Evolutionary conservation across 2,113 vertebrate species (phyloP).

Genomic region (Xenopus tropicalis): DNA sequence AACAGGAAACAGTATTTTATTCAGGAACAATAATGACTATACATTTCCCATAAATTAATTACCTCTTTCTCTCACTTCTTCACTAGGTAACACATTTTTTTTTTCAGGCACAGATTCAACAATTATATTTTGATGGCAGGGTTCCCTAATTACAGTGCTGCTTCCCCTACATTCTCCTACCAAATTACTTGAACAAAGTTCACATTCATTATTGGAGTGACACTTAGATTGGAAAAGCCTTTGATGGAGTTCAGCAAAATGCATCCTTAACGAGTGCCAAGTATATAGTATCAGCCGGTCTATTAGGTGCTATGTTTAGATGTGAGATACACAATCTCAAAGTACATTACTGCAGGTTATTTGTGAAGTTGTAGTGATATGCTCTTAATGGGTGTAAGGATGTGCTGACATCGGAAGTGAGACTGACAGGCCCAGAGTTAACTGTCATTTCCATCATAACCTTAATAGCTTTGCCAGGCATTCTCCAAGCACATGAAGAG

Average conservation of each 20-base stretch:
- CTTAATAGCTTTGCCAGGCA: conserved; percentile 77
- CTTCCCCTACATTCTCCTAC: not conserved
- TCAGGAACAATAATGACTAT: no score
- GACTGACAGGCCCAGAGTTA: conserved; percentile 71
- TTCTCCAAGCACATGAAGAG: conserved; percentile 69
- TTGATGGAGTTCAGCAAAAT: conserved; percentile 37
- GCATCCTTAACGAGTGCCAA: conserved; percentile 24
- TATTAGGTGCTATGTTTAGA: conserved; percentile 50
- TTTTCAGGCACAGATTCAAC: no score
- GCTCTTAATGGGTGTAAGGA: conserved; percentile 71
- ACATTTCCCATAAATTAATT: no score
- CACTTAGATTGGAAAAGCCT: not conserved
- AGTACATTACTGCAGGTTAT: conserved; percentile 53
- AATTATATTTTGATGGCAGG: no score
- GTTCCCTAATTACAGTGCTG: no score
- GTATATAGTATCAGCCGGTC: conserved; percentile 41
- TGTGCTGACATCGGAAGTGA: conserved; percentile 69
- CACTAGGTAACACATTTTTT: no score
- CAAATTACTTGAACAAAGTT: not conserved
- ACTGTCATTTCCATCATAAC: conserved; percentile 75
- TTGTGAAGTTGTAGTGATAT: conserved; percentile 56
- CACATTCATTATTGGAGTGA: not conserved
- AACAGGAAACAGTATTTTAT: no score
- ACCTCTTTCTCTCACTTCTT: no score
- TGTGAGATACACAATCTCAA: conserved; percentile 32